Percentiles rank a stretch among this genome's conserved stretches.
These are phyloP conservation scores for Gulo gulo DNA, from an alignment of 2,113 vertebrate genomes.

Conservation along the genomic window DNA sequence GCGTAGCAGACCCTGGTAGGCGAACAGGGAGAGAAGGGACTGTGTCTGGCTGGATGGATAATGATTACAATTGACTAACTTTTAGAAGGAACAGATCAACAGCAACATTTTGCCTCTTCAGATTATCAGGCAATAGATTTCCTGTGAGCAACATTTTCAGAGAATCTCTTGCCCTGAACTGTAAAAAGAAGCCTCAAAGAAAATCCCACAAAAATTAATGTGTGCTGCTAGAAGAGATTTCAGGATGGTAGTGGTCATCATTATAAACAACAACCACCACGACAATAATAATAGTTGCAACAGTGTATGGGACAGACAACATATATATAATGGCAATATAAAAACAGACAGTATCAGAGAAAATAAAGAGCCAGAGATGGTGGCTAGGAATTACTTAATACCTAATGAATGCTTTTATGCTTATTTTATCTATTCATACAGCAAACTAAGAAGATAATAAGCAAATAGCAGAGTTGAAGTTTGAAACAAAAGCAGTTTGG, in stretches of 20 bases:
- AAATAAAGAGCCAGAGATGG: not conserved
- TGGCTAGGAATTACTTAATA: not conserved
- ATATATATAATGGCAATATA: not conserved
- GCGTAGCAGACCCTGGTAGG: not conserved
- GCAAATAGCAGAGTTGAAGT: not conserved
- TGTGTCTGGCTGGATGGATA: not conserved
- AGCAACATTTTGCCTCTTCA: not conserved
- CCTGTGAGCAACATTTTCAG: not conserved
- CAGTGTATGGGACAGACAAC: not conserved
- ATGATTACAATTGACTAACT: not conserved
- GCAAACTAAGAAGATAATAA: not conserved
- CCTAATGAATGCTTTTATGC: not conserved
- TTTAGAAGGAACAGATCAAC: constrained; percentile 1
- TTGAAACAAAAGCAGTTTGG: not conserved
- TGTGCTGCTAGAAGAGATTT: not conserved
- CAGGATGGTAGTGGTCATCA: not conserved
- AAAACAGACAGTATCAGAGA: not conserved
- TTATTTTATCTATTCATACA: not conserved
- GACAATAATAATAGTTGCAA: not conserved
- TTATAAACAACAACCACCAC: not conserved
- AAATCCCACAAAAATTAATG: not conserved
- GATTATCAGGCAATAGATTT: constrained; percentile 25
- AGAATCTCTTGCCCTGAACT: not conserved
- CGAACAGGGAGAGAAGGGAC: not conserved
- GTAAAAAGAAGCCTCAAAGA: constrained; percentile 3